Base-by-base conservation (phyloP, 1,140 invertebrate genomes). In the Bombyx mandarina region DNA sequence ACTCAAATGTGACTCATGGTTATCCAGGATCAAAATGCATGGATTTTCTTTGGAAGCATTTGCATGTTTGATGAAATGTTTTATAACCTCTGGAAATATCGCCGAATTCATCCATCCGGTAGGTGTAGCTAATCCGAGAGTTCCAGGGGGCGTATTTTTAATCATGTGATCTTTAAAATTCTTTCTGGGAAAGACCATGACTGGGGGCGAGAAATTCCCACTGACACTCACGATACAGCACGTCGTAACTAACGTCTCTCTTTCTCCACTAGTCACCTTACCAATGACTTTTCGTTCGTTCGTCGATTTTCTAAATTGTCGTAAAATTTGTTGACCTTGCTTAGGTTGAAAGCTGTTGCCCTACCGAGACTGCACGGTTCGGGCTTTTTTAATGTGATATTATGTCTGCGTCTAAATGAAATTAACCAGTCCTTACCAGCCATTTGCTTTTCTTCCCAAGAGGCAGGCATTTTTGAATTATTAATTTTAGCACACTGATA, bases 241-340 rank as follows among this genome's bases (percentile, higher is more conserved):
- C 1, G 79, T 73, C 9, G 86, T 89, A 7, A 89, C 78, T 4
- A 88, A 52, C 22, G 66, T 73, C 6, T 86, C 84, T 54, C 73
- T 71, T 74, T 89, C 87, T 43, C 74, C 77, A 48, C 47, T 18
- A 18, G 12, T 18, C 12, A 18, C 12, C 12, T 18, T 18, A 18
- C 12, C 12, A 18, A 18, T 18, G 12, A 18, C 12, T 48, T 48
- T 48, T 12, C 10, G 10, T 10, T n/a, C n/a, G n/a, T n/a, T n/a
- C n/a, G n/a, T n/a, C n/a, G 26, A 6, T 45, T n/a, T 45, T 63
- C 43, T 35, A 63, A 50, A 57, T 62, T 62, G 7, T 57, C 26
- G 57, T 57, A 57, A 54, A 62, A 62, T 45, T 45, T 52, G 43
- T 8, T 42, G 26, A 59, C 61, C 53, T 9, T 56, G 48, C 49